A percentile compares a stretch with the other conserved stretches of the same genome.
Conservation (phyloP, 92 coral and sea anemone species). For the Meandrina meandrites region DNA sequence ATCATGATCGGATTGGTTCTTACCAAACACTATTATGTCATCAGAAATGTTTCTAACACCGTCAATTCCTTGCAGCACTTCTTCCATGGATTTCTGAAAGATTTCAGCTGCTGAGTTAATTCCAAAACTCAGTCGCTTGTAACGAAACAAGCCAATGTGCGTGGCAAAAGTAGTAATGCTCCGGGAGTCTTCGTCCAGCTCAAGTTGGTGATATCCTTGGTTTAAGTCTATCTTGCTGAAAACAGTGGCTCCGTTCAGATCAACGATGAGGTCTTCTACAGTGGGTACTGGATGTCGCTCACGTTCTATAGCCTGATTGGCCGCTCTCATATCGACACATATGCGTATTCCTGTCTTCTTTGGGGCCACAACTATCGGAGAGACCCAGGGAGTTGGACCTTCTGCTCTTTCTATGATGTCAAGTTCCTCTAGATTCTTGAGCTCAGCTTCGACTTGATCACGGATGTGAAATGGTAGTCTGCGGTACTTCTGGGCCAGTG, state of each 20-base stretch:
- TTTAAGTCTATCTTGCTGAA: constrained; percentile 28
- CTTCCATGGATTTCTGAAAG: constrained; percentile 23
- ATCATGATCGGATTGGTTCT: constrained; percentile 20
- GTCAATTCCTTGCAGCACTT: constrained; percentile 13
- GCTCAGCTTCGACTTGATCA: constrained; percentile 11
- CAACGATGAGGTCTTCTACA: constrained; percentile 8
- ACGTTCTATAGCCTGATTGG: constrained; percentile 41
- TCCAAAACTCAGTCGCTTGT: constrained; percentile 31
- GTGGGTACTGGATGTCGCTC: constrained; percentile 36
- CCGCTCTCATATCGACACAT: constrained; percentile 43
- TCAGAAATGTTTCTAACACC: constrained; percentile 19
- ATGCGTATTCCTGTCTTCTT: constrained; percentile 46
- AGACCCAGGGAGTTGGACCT: constrained; percentile 49
- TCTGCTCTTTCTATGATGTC: constrained; percentile 51
- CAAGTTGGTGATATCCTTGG: constrained; percentile 41
- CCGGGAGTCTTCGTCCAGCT: constrained; percentile 15
- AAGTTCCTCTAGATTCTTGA: constrained; percentile 10
- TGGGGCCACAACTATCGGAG: constrained; percentile 28
- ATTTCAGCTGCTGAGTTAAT: constrained; percentile 41
- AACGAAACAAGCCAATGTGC: constrained; percentile 13
- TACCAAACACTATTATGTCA: constrained; percentile 16
- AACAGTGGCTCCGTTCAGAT: constrained; percentile 5
- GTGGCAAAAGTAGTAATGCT: constrained; percentile 35
- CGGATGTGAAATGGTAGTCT: constrained; percentile 25
- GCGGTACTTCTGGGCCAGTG: constrained; percentile 20